Conservation (phyloP, 2,797 vertebrate species). For the Ctenopoma kingsleyae region DNA sequence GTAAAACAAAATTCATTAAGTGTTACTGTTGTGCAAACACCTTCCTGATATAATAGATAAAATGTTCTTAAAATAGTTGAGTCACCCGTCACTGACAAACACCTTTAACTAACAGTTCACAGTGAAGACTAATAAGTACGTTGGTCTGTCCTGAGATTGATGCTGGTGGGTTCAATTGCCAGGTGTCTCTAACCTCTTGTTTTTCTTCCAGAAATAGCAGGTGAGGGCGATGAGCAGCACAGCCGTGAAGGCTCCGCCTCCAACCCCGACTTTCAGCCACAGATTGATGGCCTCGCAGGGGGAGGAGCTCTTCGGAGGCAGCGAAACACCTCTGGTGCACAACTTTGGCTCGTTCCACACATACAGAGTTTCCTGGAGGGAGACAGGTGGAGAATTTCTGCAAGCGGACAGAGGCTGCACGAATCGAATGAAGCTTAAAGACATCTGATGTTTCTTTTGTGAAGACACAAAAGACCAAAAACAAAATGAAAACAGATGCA, state of each 20-base stretch:
- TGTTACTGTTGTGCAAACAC: neutral
- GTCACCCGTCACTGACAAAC: slow-evolving; percentile 1
- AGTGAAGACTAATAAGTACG: slow-evolving; percentile 17
- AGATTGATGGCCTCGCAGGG: slow-evolving; percentile 93
- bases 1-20: neutral
- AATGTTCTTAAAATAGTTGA: neutral
- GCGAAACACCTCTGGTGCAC: slow-evolving; percentile 88
- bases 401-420: neutral
- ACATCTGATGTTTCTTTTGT: too few relatives aligned
- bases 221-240: slow-evolving; percentile 93
- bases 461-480: too few relatives aligned
- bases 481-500: too few relatives aligned
- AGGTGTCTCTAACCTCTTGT: slow-evolving; percentile 89
- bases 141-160: neutral
- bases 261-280: slow-evolving; percentile 94
- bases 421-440: too few relatives aligned
- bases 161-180: neutral
- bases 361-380: slow-evolving; percentile 90
- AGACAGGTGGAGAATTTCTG: neutral
- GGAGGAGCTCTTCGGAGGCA: slow-evolving; percentile 88
- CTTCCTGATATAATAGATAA: neutral
- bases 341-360: slow-evolving; percentile 95
- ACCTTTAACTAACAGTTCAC: slow-evolving; percentile 15
- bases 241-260: slow-evolving; percentile 90
- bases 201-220: slow-evolving; percentile 99